phyloP scores from a whole-genome alignment of 2,113 vertebrate species.

The Seriola quinqueradiata region DNA sequence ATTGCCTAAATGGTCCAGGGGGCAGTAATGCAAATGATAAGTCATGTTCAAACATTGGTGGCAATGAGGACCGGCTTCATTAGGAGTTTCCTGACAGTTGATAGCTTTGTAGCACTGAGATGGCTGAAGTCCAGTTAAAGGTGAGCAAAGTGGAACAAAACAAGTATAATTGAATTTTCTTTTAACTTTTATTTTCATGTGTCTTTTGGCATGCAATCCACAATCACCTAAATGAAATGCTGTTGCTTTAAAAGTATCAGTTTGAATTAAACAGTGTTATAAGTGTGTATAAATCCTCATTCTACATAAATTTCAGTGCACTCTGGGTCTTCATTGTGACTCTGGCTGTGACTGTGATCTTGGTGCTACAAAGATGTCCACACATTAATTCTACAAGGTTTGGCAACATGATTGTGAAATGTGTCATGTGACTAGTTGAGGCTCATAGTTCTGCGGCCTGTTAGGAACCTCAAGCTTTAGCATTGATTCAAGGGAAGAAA shows the following conservation, averaged over 20 bases:
- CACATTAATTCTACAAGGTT: background rate
- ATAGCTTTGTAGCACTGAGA: slow-evolving; percentile 31
- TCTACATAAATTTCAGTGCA: background rate
- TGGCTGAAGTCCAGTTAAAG: background rate
- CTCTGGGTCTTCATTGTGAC: background rate
- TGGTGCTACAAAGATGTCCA: slow-evolving; percentile 4
- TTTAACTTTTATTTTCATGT: background rate
- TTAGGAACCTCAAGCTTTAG: background rate
- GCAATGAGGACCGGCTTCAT: background rate
- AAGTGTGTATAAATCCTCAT: background rate
- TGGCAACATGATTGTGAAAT: slow-evolving; percentile 3
- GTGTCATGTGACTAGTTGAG: background rate
- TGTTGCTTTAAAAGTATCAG: slow-evolving; percentile 5
- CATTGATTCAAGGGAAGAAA: background rate
- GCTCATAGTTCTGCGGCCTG: slow-evolving; percentile 18
- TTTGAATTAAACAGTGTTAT: slow-evolving; percentile 10
- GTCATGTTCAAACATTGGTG: slow-evolving; percentile 2
- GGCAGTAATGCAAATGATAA: slow-evolving; percentile 9
- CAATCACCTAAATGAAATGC: slow-evolving; percentile 1
- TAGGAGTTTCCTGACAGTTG: background rate
- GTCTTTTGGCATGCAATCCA: background rate
- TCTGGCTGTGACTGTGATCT: background rate
- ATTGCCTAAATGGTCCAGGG: slow-evolving; percentile 35
- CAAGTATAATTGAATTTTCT: background rate
- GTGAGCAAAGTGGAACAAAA: background rate